A percentile compares a stretch with the other conserved stretches of the same genome.
These are phyloP conservation scores for Phalacrocorax brasilianus DNA, from an alignment of 2,113 vertebrate species.

Conservation along the genomic window DNA sequence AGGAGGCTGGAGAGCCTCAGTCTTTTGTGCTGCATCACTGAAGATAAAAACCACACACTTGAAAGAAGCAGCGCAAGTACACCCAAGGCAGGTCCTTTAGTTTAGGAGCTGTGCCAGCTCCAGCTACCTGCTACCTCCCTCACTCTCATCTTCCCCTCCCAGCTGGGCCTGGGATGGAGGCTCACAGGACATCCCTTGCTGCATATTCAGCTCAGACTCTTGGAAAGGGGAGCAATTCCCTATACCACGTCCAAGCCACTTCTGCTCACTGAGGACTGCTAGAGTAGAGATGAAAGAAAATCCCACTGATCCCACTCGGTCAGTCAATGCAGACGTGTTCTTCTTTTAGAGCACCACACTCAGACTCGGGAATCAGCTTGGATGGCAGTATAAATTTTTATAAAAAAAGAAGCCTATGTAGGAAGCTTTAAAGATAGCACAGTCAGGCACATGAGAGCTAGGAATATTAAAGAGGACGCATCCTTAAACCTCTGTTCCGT, in stretches of 20 bases:
- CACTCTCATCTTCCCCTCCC: background rate
- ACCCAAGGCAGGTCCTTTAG: background rate
- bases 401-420: slow-evolving; percentile 48
- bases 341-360: background rate
- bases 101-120: background rate
- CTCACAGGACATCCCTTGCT: background rate
- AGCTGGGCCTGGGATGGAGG: background rate
- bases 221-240: background rate
- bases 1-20: background rate
- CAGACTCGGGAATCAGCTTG: background rate
- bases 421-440: slow-evolving; percentile 48
- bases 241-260: background rate
- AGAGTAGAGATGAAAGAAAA: background rate
- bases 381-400: background rate
- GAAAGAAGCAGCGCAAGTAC: background rate
- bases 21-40: background rate
- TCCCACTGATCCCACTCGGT: background rate
- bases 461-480: background rate
- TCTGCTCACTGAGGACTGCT: background rate
- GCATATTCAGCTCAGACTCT: background rate
- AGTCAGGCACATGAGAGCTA: background rate
- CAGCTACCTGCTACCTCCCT: background rate
- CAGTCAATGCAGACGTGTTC: background rate
- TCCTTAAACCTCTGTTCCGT: background rate
- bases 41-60: background rate